Evolutionary conservation across 2,113 vertebrate species (phyloP).

Genomic region (Otis tarda): DNA sequence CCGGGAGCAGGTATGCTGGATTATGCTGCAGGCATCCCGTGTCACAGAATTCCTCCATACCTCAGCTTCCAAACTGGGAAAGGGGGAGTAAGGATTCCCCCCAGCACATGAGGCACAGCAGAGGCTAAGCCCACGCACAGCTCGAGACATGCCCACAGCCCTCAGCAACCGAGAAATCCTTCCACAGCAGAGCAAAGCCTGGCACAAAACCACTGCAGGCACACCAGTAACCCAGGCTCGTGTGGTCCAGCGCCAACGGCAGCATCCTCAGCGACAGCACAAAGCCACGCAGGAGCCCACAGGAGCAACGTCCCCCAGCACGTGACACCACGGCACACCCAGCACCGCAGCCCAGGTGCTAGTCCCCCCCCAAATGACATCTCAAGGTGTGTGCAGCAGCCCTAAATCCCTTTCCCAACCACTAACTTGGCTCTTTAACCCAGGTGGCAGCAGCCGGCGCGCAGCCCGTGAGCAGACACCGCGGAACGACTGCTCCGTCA

Average conservation of each 20-base stretch:
- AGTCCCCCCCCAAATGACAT: neutral
- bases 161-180: neutral
- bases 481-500: neutral
- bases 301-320: neutral
- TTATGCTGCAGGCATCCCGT: neutral
- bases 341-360: neutral
- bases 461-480: rapidly evolving
- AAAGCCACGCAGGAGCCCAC: neutral
- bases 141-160: neutral
- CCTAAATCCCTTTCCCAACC: neutral
- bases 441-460: neutral
- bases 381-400: neutral
- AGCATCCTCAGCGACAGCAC: neutral
- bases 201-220: neutral
- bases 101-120: neutral
- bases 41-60: neutral
- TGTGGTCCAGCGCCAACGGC: neutral
- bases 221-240: neutral
- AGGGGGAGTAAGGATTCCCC: rapidly evolving
- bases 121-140: neutral
- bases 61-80: neutral
- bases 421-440: neutral
- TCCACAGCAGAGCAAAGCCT: neutral
- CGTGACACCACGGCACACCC: neutral
- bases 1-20: neutral